Percentiles rank a stretch among this genome's conserved stretches.
phyloP scores from a whole-genome alignment of 2,113 vertebrate species.

The Scomber scombrus region DNA sequence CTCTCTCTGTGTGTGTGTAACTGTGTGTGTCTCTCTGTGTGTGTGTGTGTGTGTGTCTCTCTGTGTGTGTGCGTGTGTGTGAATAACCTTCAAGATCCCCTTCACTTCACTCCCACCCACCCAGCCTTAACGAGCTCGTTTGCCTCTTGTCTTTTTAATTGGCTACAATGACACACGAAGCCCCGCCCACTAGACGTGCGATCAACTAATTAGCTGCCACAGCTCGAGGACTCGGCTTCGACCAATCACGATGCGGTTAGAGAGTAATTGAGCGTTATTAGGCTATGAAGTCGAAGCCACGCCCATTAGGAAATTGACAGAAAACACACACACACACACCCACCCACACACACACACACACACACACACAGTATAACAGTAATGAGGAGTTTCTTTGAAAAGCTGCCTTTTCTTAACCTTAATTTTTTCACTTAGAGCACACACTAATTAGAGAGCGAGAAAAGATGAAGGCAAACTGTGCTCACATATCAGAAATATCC shows the following conservation, averaged over 20 bases:
- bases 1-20: too few relatives aligned
- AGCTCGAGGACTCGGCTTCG: accelerated
- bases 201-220: constrained; percentile 3
- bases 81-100: constrained; percentile 48
- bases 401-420: constrained; percentile 1
- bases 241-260: constrained; percentile 2
- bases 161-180: not conserved
- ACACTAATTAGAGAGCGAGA: constrained; percentile 41
- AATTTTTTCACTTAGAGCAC: not conserved
- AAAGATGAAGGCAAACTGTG: constrained; percentile 38
- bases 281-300: not conserved
- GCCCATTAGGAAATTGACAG: not conserved
- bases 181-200: not conserved
- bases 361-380: not conserved
- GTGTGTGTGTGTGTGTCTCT: constrained; percentile 20
- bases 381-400: constrained; percentile 28
- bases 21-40: too few relatives aligned
- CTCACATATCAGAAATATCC: not conserved
- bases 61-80: constrained; percentile 17
- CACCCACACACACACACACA: too few relatives aligned
- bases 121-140: constrained; percentile 9
- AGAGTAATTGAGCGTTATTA: constrained; percentile 28
- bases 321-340: not conserved
- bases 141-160: not conserved
- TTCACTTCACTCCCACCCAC: not conserved